Percentiles rank a stretch among this genome's conserved stretches.
Conservation (phyloP, 2,797 vertebrate species). For the Amazona finschi region DNA sequence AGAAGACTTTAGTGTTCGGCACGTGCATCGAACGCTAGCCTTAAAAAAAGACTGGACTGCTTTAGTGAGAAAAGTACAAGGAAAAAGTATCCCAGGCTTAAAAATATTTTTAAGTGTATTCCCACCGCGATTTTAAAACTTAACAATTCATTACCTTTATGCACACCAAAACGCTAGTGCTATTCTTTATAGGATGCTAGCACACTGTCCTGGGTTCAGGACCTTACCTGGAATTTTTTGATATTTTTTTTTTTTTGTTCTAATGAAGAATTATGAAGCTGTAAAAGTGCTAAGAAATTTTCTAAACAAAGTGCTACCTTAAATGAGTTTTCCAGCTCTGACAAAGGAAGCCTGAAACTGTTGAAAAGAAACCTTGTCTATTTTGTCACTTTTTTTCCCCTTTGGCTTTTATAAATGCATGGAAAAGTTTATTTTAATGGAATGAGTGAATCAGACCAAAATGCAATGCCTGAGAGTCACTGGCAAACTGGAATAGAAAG, state of each 20-base stretch:
- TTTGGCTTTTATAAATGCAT: not conserved
- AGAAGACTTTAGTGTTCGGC: not conserved
- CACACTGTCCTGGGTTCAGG: not conserved
- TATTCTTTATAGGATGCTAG: not conserved
- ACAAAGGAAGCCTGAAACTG: not conserved
- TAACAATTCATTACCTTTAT: not conserved
- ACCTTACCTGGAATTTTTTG: not conserved
- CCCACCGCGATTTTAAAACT: not conserved
- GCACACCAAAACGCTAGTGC: not conserved
- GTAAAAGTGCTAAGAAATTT: not conserved
- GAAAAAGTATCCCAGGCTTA: not conserved
- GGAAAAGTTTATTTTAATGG: conserved; percentile 26
- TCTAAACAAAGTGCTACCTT: not conserved
- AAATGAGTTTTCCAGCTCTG: conserved; percentile 3
- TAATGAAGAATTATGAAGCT: not conserved
- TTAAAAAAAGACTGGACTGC: not conserved
- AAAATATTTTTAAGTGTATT: not conserved
- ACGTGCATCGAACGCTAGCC: not conserved
- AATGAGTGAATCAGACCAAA: conserved; percentile 18
- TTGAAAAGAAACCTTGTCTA: not conserved
- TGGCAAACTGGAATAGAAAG: not conserved
- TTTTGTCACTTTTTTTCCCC: not conserved
- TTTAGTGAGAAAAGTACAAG: not conserved
- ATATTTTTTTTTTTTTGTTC: not conserved
- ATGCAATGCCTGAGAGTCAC: not conserved